phyloP scores from a whole-genome alignment of 2,888 invertebrate species.

The Aphrophora alni region DNA sequence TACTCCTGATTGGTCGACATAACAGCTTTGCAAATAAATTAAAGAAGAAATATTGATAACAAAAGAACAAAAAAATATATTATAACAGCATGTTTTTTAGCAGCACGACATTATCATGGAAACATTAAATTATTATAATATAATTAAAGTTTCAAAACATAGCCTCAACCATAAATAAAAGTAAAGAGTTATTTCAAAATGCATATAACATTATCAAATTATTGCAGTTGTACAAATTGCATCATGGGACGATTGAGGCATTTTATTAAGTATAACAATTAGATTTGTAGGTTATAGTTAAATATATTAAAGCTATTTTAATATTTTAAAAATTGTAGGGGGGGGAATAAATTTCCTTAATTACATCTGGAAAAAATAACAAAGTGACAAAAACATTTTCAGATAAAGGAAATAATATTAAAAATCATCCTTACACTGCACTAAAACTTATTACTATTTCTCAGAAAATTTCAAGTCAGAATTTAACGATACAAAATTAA shows the following conservation, averaged over 20 bases:
- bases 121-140: not conserved
- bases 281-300: too few relatives aligned
- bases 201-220: not conserved
- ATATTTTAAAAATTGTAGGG: too few relatives aligned
- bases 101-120: slow-evolving; percentile 24
- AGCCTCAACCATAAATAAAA: not conserved
- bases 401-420: too few relatives aligned
- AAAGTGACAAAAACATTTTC: too few relatives aligned
- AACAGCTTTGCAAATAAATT: not conserved
- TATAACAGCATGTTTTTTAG: slow-evolving; percentile 35
- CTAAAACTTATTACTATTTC: too few relatives aligned
- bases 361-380: too few relatives aligned
- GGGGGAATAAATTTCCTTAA: too few relatives aligned
- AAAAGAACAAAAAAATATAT: not conserved
- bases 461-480: too few relatives aligned
- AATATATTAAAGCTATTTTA: too few relatives aligned
- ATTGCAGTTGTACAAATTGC: not conserved
- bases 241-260: not conserved
- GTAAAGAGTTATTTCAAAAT: not conserved
- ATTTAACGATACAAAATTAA: too few relatives aligned
- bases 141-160: not conserved
- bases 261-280: too few relatives aligned
- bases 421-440: too few relatives aligned
- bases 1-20: slow-evolving; percentile 23
- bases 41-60: not conserved